A percentile compares a stretch with the other conserved stretches of the same genome.
Conservation (phyloP, 2,797 vertebrate genomes). For the Balearica regulorum region DNA sequence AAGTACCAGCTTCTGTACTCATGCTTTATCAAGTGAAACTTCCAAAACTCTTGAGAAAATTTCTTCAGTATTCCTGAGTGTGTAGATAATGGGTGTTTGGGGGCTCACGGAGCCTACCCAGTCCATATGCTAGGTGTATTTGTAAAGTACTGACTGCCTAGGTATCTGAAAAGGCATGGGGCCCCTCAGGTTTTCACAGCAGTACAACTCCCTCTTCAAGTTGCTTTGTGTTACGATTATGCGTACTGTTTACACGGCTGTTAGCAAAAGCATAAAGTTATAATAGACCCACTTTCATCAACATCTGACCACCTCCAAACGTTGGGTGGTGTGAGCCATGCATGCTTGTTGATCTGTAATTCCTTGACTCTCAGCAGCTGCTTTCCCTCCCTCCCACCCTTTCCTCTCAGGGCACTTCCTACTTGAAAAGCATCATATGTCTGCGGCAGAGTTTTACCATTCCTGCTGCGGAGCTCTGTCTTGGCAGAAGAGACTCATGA, state of each 20-base stretch:
- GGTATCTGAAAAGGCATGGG: background rate
- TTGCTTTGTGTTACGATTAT: background rate
- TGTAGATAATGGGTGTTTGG: accelerated
- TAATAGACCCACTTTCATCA: background rate
- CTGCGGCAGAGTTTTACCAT: background rate
- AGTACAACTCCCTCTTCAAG: background rate
- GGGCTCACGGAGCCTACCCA: background rate
- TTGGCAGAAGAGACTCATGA: background rate
- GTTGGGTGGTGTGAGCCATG: background rate
- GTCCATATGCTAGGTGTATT: background rate
- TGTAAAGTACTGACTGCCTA: background rate
- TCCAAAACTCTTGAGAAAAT: background rate
- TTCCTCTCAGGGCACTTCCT: background rate
- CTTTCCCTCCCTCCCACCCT: background rate
- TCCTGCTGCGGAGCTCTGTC: background rate
- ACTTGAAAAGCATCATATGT: background rate
- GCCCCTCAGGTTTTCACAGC: background rate
- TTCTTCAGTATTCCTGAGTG: background rate
- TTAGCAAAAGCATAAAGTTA: background rate
- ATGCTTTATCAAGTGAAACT: background rate
- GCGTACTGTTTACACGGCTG: background rate
- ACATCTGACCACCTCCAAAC: background rate
- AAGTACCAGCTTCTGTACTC: background rate
- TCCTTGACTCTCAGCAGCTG: background rate
- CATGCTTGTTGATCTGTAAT: background rate